Evolutionary conservation across 2,797 vertebrate genomes (phyloP), one percentile per base, ranked within the genome.

Genomic region (Sebastolobus alascanus): DNA sequence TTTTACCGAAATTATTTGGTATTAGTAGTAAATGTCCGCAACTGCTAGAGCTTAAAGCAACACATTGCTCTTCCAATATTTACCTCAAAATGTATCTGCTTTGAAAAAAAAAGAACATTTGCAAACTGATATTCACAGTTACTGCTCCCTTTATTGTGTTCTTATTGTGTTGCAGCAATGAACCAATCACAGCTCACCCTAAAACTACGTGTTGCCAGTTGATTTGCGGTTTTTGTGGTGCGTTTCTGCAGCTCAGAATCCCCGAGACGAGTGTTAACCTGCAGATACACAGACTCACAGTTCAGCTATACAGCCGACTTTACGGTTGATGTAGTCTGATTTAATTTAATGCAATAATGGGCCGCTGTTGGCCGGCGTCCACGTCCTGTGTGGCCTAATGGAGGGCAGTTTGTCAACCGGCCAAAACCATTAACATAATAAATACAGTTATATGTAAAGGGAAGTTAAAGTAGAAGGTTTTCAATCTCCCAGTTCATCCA

Each of bases 291-390:
- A 1, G 52, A 70, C 56, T 71, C 55, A 3, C 67, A 33, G 18
- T 14, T 38, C 14, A 63, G 3, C 67, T 12, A 20, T 50, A 2
- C 77, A 20, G 68, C 54, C 3, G 65, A 56, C 20, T 50, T 52
- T 22, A 52, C 37, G 46, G 2, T 25, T 16, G 9, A 38, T 58
- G 55, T 11, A 38, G 29, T 11, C 52, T 37, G 37, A 79, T 64
- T 82, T 75, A 29, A 79, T 74, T 67, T 38, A 25, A 80, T 56
- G 58, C 58, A 61, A 35, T 72, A 63, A 77, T 13, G 14, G 5
- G 6, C 68, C 3, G 31, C 59, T 22, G 58, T 75, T 83, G 84
- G 82, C 77, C 4, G 37, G 2, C 27, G 3, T 37, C 77, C 80
- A 64, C 54, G 18, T 77, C 46, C 75, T 69, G 55, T 31, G 69